A percentile compares a stretch with the other conserved stretches of the same genome.
phyloP scores from a whole-genome alignment of 37 sponge, comb jelly and placozoan genomes.

The Crambe crambe region DNA sequence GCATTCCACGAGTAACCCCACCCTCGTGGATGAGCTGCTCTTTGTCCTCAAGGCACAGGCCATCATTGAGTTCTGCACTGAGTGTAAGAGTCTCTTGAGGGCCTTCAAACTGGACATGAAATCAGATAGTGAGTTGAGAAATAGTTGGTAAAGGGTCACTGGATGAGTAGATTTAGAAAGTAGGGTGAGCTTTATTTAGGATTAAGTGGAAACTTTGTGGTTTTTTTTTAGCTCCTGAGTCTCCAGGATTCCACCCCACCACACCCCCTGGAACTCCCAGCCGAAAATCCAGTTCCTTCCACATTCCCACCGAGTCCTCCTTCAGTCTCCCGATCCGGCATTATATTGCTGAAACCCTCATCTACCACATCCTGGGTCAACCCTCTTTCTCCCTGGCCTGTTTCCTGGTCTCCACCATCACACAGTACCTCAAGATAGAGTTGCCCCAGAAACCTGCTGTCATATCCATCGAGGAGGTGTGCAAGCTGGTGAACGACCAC shows the following conservation, averaged over 20 bases:
- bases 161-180: not conserved
- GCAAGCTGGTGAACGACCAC: conserved; percentile 75
- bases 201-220: not conserved
- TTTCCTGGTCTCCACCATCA: conserved; percentile 53
- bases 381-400: conserved; percentile 74
- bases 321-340: conserved; percentile 64
- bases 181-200: not conserved
- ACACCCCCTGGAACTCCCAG: conserved; percentile 37
- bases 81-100: conserved; percentile 53
- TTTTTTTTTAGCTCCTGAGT: not conserved
- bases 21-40: conserved; percentile 74
- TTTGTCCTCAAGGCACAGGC: conserved; percentile 70
- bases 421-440: conserved; percentile 53
- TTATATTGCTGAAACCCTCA: conserved; percentile 82
- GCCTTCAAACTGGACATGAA: conserved; percentile 60
- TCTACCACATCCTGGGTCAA: conserved; percentile 74
- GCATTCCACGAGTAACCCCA: conserved; percentile 52
- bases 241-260: not conserved
- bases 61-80: conserved; percentile 72
- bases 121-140: conserved; percentile 45
- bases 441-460: conserved; percentile 20
- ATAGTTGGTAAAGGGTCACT: no score
- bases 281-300: conserved; percentile 8
- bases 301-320: conserved; percentile 62
- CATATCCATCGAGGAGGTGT: conserved; percentile 65